A percentile compares a stretch with the other conserved stretches of the same genome.
These are phyloP conservation scores for Chinchilla lanigera DNA, from an alignment of 2,113 vertebrate genomes.

Conservation along the genomic window DNA sequence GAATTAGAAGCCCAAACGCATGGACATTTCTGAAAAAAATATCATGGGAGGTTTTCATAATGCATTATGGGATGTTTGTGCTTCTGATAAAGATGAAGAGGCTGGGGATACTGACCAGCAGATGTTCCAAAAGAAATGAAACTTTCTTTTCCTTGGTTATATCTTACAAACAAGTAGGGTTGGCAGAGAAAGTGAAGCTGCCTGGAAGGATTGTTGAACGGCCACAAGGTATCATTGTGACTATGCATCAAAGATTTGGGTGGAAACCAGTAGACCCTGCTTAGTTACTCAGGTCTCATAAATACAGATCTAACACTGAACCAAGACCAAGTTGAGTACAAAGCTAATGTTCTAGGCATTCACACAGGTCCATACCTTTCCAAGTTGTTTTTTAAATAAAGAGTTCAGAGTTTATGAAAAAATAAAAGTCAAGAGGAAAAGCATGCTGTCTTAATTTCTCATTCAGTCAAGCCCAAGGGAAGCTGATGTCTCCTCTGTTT, in stretches of 20 bases:
- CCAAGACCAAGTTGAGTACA: not conserved
- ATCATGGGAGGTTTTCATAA: not conserved
- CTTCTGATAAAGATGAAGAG: slow-evolving; percentile 30
- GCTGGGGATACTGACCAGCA: not conserved
- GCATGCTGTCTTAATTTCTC: not conserved
- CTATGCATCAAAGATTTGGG: not conserved
- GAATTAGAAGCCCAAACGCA: slow-evolving; percentile 60
- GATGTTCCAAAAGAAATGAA: not conserved
- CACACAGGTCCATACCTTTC: not conserved
- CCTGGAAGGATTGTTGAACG: not conserved
- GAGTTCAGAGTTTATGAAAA: not conserved
- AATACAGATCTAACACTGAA: not conserved
- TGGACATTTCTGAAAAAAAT: slow-evolving; percentile 44
- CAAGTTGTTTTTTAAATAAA: slow-evolving; percentile 6
- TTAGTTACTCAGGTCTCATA: not conserved
- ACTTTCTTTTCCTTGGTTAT: not conserved
- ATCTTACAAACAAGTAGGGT: not conserved
- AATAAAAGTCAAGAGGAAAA: slow-evolving; percentile 22
- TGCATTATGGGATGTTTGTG: not conserved
- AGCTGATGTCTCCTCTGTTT: slow-evolving; percentile 38
- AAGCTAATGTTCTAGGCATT: not conserved
- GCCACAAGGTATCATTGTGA: not conserved
- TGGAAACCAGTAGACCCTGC: not conserved
- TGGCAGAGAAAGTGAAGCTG: not conserved
- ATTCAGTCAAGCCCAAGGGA: not conserved